Evolutionary conservation across 1,140 invertebrate species (phyloP).

Genomic region (Leptinotarsa texana): DNA sequence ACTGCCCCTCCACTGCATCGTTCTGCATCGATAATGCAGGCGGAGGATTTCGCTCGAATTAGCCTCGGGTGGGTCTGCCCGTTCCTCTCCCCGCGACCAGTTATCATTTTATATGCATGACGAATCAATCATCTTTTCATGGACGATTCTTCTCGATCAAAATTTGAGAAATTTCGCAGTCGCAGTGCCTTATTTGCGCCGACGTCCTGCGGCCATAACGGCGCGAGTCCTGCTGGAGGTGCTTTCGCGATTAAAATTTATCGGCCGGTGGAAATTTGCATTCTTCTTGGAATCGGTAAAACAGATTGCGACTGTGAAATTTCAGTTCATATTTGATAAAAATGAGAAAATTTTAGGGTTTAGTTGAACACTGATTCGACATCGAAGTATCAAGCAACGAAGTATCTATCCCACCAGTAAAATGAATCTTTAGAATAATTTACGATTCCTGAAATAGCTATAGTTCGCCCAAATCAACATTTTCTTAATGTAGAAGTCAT

Average conservation of each 20-base stretch:
- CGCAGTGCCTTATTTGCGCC: background rate
- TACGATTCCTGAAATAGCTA: too few relatives aligned
- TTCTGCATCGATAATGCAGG: background rate
- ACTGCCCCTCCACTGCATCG: background rate
- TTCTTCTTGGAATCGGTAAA: background rate
- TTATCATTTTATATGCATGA: constrained; percentile 8
- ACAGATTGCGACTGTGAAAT: too few relatives aligned
- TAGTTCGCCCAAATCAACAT: too few relatives aligned
- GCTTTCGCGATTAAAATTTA: background rate
- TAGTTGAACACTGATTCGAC: too few relatives aligned
- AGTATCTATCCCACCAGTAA: too few relatives aligned
- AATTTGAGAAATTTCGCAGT: constrained; percentile 3
- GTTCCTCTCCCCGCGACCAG: background rate
- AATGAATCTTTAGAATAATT: too few relatives aligned
- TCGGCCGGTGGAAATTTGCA: background rate
- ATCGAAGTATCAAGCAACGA: too few relatives aligned
- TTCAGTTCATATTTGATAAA: too few relatives aligned
- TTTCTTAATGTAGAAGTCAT: too few relatives aligned
- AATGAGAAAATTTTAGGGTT: too few relatives aligned
- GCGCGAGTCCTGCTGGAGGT: background rate
- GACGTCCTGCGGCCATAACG: background rate
- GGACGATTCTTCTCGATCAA: background rate
- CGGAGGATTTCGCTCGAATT: background rate
- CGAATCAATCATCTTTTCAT: background rate
- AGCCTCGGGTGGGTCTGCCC: background rate